Evolutionary conservation across 1,140 invertebrate genomes (phyloP), one percentile per base, ranked within the genome.

Genomic region (Scaptomyza montana): DNA sequence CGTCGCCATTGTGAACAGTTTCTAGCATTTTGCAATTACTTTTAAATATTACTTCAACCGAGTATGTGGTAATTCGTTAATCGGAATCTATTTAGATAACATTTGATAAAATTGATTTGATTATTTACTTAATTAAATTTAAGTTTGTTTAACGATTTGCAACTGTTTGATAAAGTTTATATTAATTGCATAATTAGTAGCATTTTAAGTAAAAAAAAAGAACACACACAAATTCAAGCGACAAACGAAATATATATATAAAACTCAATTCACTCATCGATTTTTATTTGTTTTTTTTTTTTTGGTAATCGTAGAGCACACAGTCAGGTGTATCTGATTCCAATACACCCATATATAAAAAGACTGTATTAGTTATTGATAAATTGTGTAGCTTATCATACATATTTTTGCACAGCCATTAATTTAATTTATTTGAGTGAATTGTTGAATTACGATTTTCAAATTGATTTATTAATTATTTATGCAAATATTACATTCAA

Each of bases 401-500:
- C 3, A 41, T 43, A 33, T 36, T 71, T 79, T 76, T 55, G 71
- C 78, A 76, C 75, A 59, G 28, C 45, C 39, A 64, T 73, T 89
- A 46, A 36, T 69, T 66, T 73, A 5, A 28, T 36, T 73, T 82
- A 36, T 36, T 82, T 79, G 84, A 87, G 84, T 87, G 84, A 89
- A 89, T 87, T 89, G 82, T 84, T 87, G 63, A 77, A 78, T 72
- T 66, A 25, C 54, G 53, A 59, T 51, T 72, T 87, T 77, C 76
- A 66, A 89, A 79, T 84, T 89, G 63, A 84, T 77, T 89, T 84
- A 74, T 89, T 89, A 69, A 89, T 84, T 87, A 89, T 80, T 87
- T 89, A 87, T 84, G 84, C 84, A 87, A 87, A 87, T 87, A 87
- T 89, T 89, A 87, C 84, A 87, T 87, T 90, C 56, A 80, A 90